Conservation (phyloP, 2,113 vertebrate genomes). For the Vulpes lagopus region DNA sequence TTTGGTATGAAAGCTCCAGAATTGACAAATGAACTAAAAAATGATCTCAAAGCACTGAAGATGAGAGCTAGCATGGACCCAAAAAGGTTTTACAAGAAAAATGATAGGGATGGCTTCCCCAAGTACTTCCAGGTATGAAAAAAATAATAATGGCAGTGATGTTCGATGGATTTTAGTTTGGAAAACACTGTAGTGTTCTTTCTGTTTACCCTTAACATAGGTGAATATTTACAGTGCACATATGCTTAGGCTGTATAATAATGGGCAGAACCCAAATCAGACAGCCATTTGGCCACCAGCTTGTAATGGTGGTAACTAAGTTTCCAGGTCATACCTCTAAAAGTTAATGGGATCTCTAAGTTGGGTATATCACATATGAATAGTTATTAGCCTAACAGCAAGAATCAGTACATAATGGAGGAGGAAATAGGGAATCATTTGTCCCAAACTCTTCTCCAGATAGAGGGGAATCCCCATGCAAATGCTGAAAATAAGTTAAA, state of each 20-base stretch:
- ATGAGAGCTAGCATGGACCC: slow-evolving; percentile 96
- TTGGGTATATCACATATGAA: background rate
- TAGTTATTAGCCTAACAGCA: background rate
- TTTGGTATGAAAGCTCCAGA: slow-evolving; percentile 99
- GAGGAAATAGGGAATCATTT: background rate
- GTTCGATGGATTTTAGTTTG: slow-evolving; percentile 28
- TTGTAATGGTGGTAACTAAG: background rate
- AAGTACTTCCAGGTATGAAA: slow-evolving; percentile 96
- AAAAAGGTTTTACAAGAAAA: slow-evolving; percentile 99
- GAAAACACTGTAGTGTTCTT: background rate
- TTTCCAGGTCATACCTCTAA: background rate
- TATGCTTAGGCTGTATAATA: background rate
- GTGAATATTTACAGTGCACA: background rate
- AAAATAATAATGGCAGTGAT: background rate
- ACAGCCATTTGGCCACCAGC: background rate
- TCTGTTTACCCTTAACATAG: slow-evolving; percentile 11
- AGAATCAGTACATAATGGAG: background rate
- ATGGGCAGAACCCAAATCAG: background rate
- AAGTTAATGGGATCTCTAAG: background rate
- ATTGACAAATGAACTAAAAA: slow-evolving; percentile 93
- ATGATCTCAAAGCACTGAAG: slow-evolving; percentile 94
- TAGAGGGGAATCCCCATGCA: background rate
- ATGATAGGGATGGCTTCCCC: slow-evolving; percentile 95
- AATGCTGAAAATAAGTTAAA: slow-evolving; percentile 24
- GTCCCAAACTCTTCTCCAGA: background rate